Conservation (phyloP, 64 coral and sea anemone genomes). For the Actinia tenebrosa region DNA sequence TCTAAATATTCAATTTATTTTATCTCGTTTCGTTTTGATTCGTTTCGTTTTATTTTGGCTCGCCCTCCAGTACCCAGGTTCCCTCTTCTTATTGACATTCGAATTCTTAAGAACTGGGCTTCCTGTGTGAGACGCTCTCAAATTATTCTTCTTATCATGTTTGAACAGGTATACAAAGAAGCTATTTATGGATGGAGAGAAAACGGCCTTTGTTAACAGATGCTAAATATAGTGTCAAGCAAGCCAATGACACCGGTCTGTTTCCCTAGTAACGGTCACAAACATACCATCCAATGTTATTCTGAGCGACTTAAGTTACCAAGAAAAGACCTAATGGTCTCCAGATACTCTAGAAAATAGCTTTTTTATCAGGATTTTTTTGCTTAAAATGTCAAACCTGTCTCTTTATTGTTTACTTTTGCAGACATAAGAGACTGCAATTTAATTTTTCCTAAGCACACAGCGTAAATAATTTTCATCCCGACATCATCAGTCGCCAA, state of each 20-base stretch:
- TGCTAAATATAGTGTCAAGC: slow-evolving; percentile 15
- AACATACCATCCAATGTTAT: neutral
- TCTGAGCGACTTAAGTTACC: neutral
- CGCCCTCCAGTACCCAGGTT: neutral
- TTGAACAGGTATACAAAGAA: neutral
- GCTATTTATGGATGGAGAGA: slow-evolving; percentile 8
- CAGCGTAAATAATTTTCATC: too few species aligned
- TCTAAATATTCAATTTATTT: neutral
- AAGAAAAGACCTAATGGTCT: neutral
- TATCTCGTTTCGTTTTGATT: neutral
- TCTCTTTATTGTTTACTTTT: neutral
- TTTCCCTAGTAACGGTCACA: neutral
- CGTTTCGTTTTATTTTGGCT: neutral
- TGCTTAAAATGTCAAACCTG: neutral
- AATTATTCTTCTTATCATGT: slow-evolving; percentile 7
- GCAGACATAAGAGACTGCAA: neutral
- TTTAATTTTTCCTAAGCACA: neutral
- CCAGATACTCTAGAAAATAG: neutral
- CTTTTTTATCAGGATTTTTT: neutral
- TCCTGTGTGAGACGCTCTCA: neutral
- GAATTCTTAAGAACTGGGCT: neutral
- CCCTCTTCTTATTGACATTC: neutral
- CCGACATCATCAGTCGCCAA: too few species aligned
- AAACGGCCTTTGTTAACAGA: slow-evolving; percentile 7
- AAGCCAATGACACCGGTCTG: neutral